Evolutionary conservation across 1,140 invertebrate genomes (phyloP).

Genomic region (Frieseomelitta varia): DNA sequence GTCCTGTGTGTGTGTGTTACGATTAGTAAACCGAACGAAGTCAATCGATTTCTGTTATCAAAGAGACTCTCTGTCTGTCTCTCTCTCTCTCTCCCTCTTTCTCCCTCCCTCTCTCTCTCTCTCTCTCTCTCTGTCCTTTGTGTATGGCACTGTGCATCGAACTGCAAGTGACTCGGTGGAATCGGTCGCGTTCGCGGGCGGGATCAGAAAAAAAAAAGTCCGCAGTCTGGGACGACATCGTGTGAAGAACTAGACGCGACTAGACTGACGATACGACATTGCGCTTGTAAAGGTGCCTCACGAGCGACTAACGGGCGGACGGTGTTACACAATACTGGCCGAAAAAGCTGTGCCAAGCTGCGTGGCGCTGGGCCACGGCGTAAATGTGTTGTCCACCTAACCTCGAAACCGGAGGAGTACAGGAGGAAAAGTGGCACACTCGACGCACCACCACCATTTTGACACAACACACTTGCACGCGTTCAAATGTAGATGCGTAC

Average conservation of each 20-base stretch:
- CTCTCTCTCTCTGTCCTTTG: background rate
- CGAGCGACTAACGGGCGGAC: constrained; percentile 21
- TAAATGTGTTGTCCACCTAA: constrained; percentile 50
- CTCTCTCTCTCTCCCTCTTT: too few relatives aligned
- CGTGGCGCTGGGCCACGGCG: constrained; percentile 71
- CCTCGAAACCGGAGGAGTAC: constrained; percentile 50
- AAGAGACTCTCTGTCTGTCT: background rate
- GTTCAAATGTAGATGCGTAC: background rate
- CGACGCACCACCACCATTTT: background rate
- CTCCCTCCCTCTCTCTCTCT: too few relatives aligned
- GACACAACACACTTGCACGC: constrained; percentile 5
- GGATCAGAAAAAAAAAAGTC: constrained; percentile 29
- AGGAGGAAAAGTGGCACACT: constrained; percentile 18
- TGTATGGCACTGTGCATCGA: constrained; percentile 27
- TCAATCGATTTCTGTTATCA: background rate
- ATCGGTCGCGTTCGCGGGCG: background rate
- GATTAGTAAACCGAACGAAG: background rate
- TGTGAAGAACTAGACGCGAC: constrained; percentile 59
- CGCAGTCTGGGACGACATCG: constrained; percentile 39
- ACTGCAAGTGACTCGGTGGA: background rate
- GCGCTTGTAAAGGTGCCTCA: constrained; percentile 31
- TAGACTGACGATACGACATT: constrained; percentile 48
- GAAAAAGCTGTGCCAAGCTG: constrained; percentile 74
- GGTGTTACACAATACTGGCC: constrained; percentile 74
- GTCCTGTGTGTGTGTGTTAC: background rate